A percentile compares a stretch with the other conserved stretches of the same genome.
These are phyloP conservation scores for Stichopus chloronotus DNA, from an alignment of 35 echinoderm and acorn worm species.

Conservation along the genomic window DNA sequence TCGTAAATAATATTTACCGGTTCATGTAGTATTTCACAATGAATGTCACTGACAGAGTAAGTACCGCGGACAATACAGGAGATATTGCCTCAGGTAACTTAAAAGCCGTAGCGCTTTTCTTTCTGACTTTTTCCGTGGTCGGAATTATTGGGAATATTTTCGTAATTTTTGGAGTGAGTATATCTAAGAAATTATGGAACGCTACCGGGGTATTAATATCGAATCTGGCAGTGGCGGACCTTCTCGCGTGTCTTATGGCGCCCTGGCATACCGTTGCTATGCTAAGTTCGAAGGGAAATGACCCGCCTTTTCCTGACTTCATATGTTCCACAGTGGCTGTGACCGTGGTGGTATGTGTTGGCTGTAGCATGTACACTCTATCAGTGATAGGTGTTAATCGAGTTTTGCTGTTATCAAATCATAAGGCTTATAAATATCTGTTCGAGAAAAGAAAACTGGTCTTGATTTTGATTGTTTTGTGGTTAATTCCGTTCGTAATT, in stretches of 20 bases:
- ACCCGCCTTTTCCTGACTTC: not conserved
- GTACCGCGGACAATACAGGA: not conserved
- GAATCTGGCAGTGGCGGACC: conserved; percentile 40
- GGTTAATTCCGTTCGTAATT: conserved; percentile 5
- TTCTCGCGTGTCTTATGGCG: conserved; percentile 32
- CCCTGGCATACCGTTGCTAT: conserved; percentile 19
- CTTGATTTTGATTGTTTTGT: not conserved
- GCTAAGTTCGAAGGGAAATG: not conserved
- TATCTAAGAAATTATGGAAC: conserved; percentile 57
- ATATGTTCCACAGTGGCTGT: conserved; percentile 16
- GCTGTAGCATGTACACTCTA: conserved; percentile 42
- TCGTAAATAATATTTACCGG: no score
- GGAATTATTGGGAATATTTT: conserved; percentile 52
- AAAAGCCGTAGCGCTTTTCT: conserved; percentile 34
- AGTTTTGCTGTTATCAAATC: not conserved
- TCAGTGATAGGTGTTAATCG: not conserved
- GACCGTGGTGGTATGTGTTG: conserved; percentile 9
- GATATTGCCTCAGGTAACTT: not conserved
- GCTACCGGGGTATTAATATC: conserved; percentile 24
- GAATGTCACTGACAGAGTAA: not conserved
- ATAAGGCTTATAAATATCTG: not conserved
- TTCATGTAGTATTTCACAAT: not conserved
- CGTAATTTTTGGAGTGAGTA: conserved; percentile 28
- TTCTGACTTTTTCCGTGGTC: conserved; percentile 32
- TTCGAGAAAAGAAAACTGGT: conserved; percentile 30